These are phyloP conservation scores for Armadillidium nasatum DNA, from an alignment of 1,140 invertebrate genomes.

Conservation along the genomic window DNA sequence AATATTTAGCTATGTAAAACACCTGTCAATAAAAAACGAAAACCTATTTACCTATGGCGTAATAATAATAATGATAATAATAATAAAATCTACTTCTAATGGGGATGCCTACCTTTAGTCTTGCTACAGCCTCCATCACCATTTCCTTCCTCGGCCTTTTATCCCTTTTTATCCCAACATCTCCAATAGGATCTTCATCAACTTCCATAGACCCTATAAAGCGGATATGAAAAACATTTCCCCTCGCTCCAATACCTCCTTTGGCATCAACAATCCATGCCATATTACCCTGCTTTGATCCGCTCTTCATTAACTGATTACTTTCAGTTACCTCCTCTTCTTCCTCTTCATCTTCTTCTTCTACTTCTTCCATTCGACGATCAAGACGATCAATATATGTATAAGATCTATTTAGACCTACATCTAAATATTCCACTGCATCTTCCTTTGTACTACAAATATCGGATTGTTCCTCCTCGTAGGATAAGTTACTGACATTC, in stretches of 20 bases:
- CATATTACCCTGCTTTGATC: slow-evolving; percentile 5
- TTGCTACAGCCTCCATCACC: slow-evolving; percentile 93
- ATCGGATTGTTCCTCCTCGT: slow-evolving; percentile 34
- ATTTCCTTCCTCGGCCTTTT: slow-evolving; percentile 80
- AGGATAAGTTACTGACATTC: background rate
- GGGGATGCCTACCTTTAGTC: slow-evolving; percentile 77
- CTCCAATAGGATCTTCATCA: slow-evolving; percentile 57
- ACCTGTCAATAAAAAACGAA: no score
- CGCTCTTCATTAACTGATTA: slow-evolving; percentile 21
- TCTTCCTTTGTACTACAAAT: slow-evolving; percentile 27
- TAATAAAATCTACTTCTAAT: no score
- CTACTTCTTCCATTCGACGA: slow-evolving; percentile 26
- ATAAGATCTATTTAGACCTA: background rate
- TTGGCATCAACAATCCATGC: slow-evolving; percentile 35
- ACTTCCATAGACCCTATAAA: slow-evolving; percentile 80
- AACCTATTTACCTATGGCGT: no score
- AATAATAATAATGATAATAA: no score
- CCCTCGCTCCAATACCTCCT: slow-evolving; percentile 50
- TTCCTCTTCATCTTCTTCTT: slow-evolving; percentile 40
- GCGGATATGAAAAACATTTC: slow-evolving; percentile 71
- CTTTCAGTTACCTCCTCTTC: slow-evolving; percentile 45
- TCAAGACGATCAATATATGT: slow-evolving; percentile 10
- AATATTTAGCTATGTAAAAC: no score
- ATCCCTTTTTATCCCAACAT: slow-evolving; percentile 61
- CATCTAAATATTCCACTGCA: slow-evolving; percentile 18